These are phyloP conservation scores for Chaetogeoica ovagalla DNA, from an alignment of 2,888 invertebrate species.

Conservation along the genomic window DNA sequence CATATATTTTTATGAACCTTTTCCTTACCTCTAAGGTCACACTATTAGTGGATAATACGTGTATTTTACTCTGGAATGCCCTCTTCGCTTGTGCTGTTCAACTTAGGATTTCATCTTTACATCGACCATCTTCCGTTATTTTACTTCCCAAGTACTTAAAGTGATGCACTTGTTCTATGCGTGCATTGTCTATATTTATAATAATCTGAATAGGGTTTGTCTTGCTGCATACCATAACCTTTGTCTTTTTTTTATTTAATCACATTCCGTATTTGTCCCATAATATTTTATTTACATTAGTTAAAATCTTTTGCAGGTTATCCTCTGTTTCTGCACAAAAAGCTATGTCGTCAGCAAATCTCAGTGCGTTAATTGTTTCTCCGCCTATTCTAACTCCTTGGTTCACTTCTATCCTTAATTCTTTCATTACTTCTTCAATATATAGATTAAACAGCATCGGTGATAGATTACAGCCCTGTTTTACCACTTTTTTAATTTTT, in stretches of 20 bases:
- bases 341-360: background rate
- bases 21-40: background rate
- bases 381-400: constrained; percentile 12
- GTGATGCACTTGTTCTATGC: background rate
- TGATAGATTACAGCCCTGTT: constrained; percentile 2
- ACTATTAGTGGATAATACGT: background rate
- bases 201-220: too few species aligned
- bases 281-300: background rate
- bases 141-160: background rate
- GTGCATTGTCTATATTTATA: background rate
- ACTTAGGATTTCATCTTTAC: background rate
- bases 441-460: constrained; percentile 11
- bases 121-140: background rate
- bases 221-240: background rate
- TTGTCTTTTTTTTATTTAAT: background rate
- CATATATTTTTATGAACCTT: constrained; percentile 14
- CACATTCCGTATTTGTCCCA: background rate
- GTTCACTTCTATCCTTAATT: too few species aligned
- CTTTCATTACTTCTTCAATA: constrained; percentile 14
- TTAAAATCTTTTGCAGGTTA: constrained; percentile 9
- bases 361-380: background rate
- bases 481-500: constrained; percentile 12
- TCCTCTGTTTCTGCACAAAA: background rate
- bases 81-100: background rate
- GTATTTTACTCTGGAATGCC: background rate